Conservation (phyloP, 2,797 vertebrate species). For the Brotogeris chrysoptera region DNA sequence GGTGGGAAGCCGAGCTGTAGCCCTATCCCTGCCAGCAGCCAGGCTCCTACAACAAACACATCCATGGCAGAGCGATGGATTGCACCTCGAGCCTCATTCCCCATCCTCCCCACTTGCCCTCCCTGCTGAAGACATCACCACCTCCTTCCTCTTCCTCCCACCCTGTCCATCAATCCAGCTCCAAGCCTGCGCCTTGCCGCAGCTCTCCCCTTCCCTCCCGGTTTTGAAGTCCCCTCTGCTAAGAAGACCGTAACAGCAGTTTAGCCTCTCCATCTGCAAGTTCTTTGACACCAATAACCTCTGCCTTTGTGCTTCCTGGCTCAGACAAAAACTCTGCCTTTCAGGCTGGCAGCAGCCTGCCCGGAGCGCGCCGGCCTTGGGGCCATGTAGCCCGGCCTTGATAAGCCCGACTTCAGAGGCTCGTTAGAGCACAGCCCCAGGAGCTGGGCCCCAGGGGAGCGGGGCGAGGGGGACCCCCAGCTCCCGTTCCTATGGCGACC, state of each 20-base stretch:
- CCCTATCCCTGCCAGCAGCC: background rate
- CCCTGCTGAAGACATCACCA: background rate
- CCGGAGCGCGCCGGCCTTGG: background rate
- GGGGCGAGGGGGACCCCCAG: background rate
- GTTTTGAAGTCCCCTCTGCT: background rate
- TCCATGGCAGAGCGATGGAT: background rate
- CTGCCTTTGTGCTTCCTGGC: slow-evolving; percentile 41
- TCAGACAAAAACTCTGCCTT: background rate
- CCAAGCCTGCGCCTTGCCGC: background rate
- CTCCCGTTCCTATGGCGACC: slow-evolving; percentile 72
- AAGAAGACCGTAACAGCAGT: background rate
- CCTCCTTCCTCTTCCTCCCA: background rate
- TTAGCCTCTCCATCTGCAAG: slow-evolving; percentile 8
- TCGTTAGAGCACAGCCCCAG: slow-evolving; percentile 52
- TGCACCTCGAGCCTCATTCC: background rate
- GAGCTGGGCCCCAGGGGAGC: slow-evolving; percentile 48
- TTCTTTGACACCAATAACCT: slow-evolving; percentile 67
- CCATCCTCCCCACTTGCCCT: background rate
- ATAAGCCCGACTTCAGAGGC: slow-evolving; percentile 36
- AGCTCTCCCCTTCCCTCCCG: background rate
- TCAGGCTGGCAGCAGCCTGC: background rate
- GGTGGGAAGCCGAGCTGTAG: background rate
- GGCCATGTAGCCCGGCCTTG: background rate
- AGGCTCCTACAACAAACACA: background rate
- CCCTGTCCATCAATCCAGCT: fast-evolving